phyloP scores from a whole-genome alignment of 2,888 invertebrate genomes.

The Uropetala carovei region DNA sequence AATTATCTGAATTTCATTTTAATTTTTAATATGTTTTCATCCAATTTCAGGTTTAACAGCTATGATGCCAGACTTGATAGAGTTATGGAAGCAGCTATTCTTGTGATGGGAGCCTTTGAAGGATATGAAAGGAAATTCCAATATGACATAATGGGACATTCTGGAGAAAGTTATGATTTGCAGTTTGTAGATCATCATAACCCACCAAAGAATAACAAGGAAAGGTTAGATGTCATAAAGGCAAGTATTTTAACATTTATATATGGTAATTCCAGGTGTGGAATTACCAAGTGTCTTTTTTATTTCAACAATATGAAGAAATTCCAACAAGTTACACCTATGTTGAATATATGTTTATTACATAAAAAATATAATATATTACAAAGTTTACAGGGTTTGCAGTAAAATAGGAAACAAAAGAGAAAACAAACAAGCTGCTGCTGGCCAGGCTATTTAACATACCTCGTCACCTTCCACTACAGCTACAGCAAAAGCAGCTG shows the following conservation, averaged over 20 bases:
- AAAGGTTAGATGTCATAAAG: slow-evolving; percentile 87
- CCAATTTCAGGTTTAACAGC: slow-evolving; percentile 87
- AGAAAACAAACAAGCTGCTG: no score
- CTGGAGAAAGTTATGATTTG: slow-evolving; percentile 90
- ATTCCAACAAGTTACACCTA: no score
- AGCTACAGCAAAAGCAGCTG: no score
- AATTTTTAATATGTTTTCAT: background rate
- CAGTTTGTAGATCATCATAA: slow-evolving; percentile 82
- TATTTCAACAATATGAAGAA: no score
- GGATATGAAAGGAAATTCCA: slow-evolving; percentile 92
- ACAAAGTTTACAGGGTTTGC: no score
- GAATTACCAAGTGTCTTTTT: no score
- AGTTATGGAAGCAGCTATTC: slow-evolving; percentile 91
- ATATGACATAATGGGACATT: slow-evolving; percentile 96
- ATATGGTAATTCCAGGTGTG: no score
- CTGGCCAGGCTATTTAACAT: no score
- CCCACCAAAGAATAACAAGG: slow-evolving; percentile 92
- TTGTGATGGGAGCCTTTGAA: slow-evolving; percentile 93
- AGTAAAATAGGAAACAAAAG: no score
- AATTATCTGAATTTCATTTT: no score
- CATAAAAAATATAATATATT: background rate
- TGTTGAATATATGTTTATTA: no score
- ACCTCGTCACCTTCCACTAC: no score
- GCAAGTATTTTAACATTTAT: slow-evolving; percentile 72
- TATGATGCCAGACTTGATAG: slow-evolving; percentile 95